Evolutionary conservation across 2,113 vertebrate genomes (phyloP).

Genomic region (Dromaius novaehollandiae): DNA sequence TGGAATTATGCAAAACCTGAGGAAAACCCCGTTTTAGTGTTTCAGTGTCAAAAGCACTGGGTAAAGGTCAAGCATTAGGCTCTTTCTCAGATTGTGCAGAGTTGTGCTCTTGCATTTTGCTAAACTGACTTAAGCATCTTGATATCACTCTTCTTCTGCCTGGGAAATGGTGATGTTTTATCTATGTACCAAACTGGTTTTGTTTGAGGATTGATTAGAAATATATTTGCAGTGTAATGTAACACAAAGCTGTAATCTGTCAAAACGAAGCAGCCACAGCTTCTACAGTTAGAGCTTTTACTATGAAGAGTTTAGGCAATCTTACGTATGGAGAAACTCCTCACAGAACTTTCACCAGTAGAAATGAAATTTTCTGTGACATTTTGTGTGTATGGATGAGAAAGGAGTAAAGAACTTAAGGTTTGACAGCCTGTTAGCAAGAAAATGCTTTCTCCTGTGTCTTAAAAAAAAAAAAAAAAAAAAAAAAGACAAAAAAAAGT

Average conservation of each 20-base stretch:
- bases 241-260: background rate
- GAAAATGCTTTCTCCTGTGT: background rate
- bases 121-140: background rate
- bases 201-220: slow-evolving; percentile 43
- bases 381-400: background rate
- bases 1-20: background rate
- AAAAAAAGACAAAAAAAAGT: no score
- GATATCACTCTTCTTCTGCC: background rate
- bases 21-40: background rate
- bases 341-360: background rate
- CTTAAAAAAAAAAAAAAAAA: background rate
- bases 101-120: background rate
- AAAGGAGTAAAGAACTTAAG: background rate
- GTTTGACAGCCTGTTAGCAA: slow-evolving; percentile 41
- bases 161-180: background rate
- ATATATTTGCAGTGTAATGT: slow-evolving; percentile 5
- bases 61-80: background rate
- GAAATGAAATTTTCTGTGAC: background rate
- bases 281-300: background rate
- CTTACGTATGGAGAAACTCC: background rate
- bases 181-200: background rate
- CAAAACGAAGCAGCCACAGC: background rate
- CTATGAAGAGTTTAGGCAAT: background rate
- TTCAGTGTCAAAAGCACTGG: background rate
- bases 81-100: background rate